Percentiles rank a stretch among this genome's conserved stretches.
phyloP scores from a whole-genome alignment of 2,797 vertebrate genomes.

The Phoeniculus purpureus region DNA sequence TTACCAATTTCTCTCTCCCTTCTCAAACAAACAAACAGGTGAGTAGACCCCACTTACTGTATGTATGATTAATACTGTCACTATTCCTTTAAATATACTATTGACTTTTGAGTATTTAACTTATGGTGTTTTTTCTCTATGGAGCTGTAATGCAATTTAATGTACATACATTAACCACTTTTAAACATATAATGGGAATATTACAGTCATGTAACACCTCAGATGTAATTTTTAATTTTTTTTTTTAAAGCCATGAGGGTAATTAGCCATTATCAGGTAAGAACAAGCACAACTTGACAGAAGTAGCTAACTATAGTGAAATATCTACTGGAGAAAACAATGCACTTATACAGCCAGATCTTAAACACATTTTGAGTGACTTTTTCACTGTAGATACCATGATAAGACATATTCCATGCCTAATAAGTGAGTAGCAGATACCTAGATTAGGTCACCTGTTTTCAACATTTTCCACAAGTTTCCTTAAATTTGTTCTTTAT shows the following conservation, averaged over 20 bases:
- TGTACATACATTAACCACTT: not conserved
- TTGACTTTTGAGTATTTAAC: not conserved
- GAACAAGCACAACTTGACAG: not conserved
- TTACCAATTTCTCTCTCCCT: not conserved
- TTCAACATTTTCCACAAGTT: conserved; percentile 5
- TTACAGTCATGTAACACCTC: not conserved
- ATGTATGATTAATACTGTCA: not conserved
- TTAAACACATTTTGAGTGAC: conserved; percentile 17
- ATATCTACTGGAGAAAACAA: not conserved
- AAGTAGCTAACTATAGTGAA: not conserved
- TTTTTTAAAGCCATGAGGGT: not conserved
- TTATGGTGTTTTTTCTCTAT: not conserved
- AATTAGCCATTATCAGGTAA: not conserved
- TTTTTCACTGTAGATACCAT: not conserved
- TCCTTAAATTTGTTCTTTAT: not conserved
- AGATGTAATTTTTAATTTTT: not conserved
- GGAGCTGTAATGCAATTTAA: not conserved
- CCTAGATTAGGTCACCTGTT: conserved; percentile 29
- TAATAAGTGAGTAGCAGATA: conserved; percentile 10
- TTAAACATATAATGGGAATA: not conserved
- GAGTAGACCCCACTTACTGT: not conserved
- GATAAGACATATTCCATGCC: not conserved
- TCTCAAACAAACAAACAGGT: not conserved
- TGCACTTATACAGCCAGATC: not conserved
- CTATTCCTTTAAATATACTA: not conserved